Percentiles rank a stretch among this genome's conserved stretches.
These are phyloP conservation scores for Nothura maculosa DNA, from an alignment of 2,797 vertebrate genomes.

Conservation along the genomic window DNA sequence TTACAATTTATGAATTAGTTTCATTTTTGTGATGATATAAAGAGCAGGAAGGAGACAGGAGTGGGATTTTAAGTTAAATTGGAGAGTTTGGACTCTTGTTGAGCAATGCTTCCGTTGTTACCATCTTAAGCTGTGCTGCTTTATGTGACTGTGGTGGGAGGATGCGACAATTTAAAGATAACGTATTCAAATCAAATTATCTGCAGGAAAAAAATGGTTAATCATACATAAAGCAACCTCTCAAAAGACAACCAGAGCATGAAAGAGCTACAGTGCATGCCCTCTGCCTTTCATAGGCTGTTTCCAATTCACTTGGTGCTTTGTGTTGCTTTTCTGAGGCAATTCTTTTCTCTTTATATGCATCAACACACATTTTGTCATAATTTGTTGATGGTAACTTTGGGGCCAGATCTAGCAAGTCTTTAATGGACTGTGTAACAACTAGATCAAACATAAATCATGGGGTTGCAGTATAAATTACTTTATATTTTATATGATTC, in stretches of 20 bases:
- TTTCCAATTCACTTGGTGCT: constrained; percentile 70
- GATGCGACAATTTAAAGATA: constrained; percentile 1
- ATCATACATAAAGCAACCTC: constrained; percentile 60
- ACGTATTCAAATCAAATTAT: constrained; percentile 23
- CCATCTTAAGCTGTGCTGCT: not conserved
- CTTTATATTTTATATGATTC: not conserved
- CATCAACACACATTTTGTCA: constrained; percentile 23
- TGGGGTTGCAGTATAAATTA: not conserved
- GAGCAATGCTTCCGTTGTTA: constrained; percentile 3
- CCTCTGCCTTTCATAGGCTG: constrained; percentile 55
- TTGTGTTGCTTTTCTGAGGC: constrained; percentile 63
- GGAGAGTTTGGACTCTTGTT: constrained; percentile 3
- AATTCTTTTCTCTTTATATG: constrained; percentile 44
- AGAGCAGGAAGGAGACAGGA: not conserved
- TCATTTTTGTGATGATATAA: constrained; percentile 36
- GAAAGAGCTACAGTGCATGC: constrained; percentile 63
- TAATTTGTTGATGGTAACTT: constrained; percentile 49
- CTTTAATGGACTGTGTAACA: not conserved
- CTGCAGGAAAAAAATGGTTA: constrained; percentile 61
- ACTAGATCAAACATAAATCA: not conserved
- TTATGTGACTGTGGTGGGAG: constrained; percentile 23
- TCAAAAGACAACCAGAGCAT: constrained; percentile 69
- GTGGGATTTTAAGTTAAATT: not conserved
- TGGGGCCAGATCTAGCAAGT: not conserved
- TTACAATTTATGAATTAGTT: constrained; percentile 46